Base-by-base conservation (phyloP, 2,888 invertebrate species). In the Acrobasis repandana region DNA sequence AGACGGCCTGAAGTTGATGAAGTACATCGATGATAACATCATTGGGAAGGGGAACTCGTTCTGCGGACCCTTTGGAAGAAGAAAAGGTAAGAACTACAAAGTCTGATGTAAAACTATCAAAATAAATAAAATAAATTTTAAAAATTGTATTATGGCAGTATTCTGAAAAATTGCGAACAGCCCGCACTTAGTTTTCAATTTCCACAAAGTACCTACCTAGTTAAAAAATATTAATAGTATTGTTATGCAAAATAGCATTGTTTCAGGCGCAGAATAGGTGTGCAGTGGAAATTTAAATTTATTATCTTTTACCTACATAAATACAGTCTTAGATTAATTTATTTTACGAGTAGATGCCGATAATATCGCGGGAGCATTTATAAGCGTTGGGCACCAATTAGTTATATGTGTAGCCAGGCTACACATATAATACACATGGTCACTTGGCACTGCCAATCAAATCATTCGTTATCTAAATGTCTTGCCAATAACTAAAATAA, bases 41-140 rank as follows among this genome's bases (percentile, higher is more conserved):
- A 95, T 97, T 76, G 97, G 97, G 61, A 96, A 95, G 81, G 95
- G 95, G 71, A 95, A 95, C 73, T 95, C 95, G 28, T 97, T 97
- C 83, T 93, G 95, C 72, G 96, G 97, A 59, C 97, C 97, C 11
- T 97, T 95, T 79, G 97, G 97, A 65, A 93, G 96, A 62, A 91
- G 97, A 77, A 96, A 96, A 95, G 96, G 96, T 96, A 88, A 90
- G 88, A 11, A 52, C 1, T 18, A 36, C 34, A 9, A 15, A 43
- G 3, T 10, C 18, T 10, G n/a, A 1, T 2, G 16, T 15, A 8
- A n/a, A 33, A 54, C 3, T 9, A 54, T 28, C 28, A 33, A 52
- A 28, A 28, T 28, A 5, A 1, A 3, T 28, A 6, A 5, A 28
- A 5, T 8, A 28, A 28, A 28, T 28, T 5, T 0, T 6, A 28